Conservation (phyloP, 2,888 invertebrate species). For the Zelleria hepariella region DNA sequence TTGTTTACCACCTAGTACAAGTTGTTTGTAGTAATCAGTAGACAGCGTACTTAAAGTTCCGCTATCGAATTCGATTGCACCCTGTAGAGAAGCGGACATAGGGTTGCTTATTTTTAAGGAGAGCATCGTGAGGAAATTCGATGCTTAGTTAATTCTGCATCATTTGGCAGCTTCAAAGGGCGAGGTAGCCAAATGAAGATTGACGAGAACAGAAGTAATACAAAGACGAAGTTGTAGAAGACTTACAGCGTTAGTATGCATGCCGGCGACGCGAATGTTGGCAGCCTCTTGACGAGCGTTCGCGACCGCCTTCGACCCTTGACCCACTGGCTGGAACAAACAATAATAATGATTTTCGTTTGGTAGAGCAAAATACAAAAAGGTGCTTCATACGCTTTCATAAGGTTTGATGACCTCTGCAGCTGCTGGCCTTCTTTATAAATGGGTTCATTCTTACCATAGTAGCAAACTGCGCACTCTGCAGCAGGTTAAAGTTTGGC, state of each 20-base stretch:
- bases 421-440: conserved; percentile 62
- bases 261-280: conserved; percentile 75
- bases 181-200: no score
- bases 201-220: no score
- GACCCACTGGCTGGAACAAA: conserved; percentile 70
- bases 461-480: conserved; percentile 85
- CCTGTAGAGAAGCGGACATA: no score
- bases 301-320: conserved; percentile 65
- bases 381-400: background rate
- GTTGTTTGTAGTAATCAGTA: no score
- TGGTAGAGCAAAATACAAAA: background rate
- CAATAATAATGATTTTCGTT: background rate
- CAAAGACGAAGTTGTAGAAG: no score
- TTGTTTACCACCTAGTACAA: no score
- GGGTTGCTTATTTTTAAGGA: no score
- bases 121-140: no score
- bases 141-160: no score
- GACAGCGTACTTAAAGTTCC: no score
- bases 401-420: conserved; percentile 75
- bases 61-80: no score
- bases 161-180: no score
- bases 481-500: conserved; percentile 79
- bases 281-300: conserved; percentile 85
- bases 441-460: conserved; percentile 56
- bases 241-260: conserved; percentile 47